A percentile compares a stretch with the other conserved stretches of the same genome.
phyloP scores from a whole-genome alignment of 2,113 vertebrate species.

The Apeltes quadracus region DNA sequence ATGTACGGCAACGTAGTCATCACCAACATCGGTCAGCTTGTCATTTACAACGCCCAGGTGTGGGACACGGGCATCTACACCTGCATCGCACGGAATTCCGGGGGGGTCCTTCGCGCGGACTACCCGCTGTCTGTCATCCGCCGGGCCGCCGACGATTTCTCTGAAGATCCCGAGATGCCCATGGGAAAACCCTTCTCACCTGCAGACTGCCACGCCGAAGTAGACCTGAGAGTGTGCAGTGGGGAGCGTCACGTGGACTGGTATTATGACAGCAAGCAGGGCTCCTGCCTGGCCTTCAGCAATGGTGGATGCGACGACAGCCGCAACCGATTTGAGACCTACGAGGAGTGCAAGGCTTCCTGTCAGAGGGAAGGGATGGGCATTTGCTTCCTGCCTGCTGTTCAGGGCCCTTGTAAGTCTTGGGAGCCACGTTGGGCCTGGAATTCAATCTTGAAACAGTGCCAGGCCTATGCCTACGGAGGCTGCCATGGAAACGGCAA shows the following conservation, averaged over 20 bases:
- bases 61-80: slow-evolving; percentile 94
- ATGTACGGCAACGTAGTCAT: slow-evolving; percentile 98
- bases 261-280: slow-evolving; percentile 87
- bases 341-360: slow-evolving; percentile 87
- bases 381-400: slow-evolving; percentile 87
- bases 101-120: slow-evolving; percentile 87
- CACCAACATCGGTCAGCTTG: slow-evolving; percentile 95
- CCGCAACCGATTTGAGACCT: slow-evolving; percentile 91
- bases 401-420: slow-evolving; percentile 91
- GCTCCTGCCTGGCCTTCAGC: slow-evolving; percentile 87
- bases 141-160: slow-evolving; percentile 72
- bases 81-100: slow-evolving; percentile 88
- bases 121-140: slow-evolving; percentile 90
- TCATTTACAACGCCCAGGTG: slow-evolving; percentile 91
- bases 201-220: slow-evolving; percentile 86
- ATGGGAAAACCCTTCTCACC: slow-evolving; percentile 80
- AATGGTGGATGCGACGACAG: slow-evolving; percentile 83
- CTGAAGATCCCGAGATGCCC: slow-evolving; percentile 69
- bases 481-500: slow-evolving; percentile 94
- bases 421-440: slow-evolving; percentile 95
- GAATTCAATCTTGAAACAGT: slow-evolving; percentile 86
- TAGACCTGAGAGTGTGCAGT: slow-evolving; percentile 82
- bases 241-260: slow-evolving; percentile 85
- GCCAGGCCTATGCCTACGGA: slow-evolving; percentile 91
- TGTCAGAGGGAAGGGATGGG: slow-evolving; percentile 84